Base-by-base conservation (phyloP, 2,797 vertebrate species). In the Pristis pectinata region DNA sequence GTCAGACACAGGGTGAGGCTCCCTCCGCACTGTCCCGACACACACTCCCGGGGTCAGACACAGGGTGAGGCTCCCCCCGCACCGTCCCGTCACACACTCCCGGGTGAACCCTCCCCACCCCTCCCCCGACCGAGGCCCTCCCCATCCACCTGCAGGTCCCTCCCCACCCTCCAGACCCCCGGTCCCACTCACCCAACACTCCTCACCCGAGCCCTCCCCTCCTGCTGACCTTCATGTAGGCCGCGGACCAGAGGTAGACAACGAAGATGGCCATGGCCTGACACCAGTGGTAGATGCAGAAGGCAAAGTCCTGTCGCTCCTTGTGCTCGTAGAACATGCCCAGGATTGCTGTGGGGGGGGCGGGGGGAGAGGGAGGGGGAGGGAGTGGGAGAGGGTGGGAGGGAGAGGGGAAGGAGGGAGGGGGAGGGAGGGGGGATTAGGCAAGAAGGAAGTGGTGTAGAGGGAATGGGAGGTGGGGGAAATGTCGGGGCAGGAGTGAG, bases 231-330 rank as follows among this genome's bases (percentile, higher is more conserved):
- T 98, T 98, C 99, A 99, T 99, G 30, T 98, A 98, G 77, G 99
- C 94, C 13, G 96, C 92, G 0, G 97, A 97, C 97, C 98, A 98
- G 56, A 98, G 97, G 96, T 99, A 99, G 67, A 99, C 98, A 0
- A 97, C 95, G 85, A 99, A 99, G 96, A 99, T 99, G 87, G 99
- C 99, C 94, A 99, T 95, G 1, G 99, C 98, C 96, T 99, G 98
- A 96, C 98, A 98, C 99, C 99, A 99, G 97, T 99, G 98, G 95
- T 99, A 99, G 96, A 99, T 98, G 95, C 98, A 99, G 96, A 98
- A 99, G 95, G 99, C 96, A 94, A 99, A 99, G 96, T 72, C 70
- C 70, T 72, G 70, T 17, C 70, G 70, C 4, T 72, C 70, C 4
- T 72, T 72, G 22, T 19, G 70, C 22, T 72, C 70, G 22, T 72